phyloP scores from a whole-genome alignment of 2,113 vertebrate species.

The Sciurus niger region DNA sequence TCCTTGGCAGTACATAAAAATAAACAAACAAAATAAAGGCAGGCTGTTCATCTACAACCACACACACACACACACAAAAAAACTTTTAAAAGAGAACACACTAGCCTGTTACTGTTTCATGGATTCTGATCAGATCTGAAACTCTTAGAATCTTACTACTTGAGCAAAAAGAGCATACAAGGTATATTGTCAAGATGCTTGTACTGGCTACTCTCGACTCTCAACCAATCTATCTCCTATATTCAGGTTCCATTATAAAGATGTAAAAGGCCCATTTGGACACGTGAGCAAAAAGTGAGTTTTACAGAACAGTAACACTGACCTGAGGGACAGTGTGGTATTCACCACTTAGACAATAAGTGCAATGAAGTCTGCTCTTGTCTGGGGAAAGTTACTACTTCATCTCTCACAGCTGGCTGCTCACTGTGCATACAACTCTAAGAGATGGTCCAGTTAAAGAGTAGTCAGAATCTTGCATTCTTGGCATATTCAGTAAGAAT shows the following conservation, averaged over 20 bases:
- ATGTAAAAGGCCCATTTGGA: not conserved
- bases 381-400: not conserved
- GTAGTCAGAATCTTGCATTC: not conserved
- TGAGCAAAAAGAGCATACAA: not conserved
- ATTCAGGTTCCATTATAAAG: not conserved
- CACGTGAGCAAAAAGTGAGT: not conserved
- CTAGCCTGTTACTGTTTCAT: not conserved
- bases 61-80: not conserved
- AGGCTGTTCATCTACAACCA: too few species aligned
- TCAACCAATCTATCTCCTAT: too few species aligned
- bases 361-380: not conserved
- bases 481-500: not conserved
- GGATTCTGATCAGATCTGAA: not conserved
- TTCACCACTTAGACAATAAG: not conserved
- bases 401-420: not conserved
- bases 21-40: too few species aligned
- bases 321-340: not conserved
- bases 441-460: not conserved
- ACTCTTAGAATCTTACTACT: not conserved
- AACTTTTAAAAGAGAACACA: not conserved
- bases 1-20: too few species aligned
- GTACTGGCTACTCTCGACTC: not conserved
- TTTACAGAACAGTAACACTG: not conserved
- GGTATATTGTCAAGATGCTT: not conserved
- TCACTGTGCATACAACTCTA: slow-evolving; percentile 11